These are phyloP conservation scores for Eugnorisma glareosa DNA, from an alignment of 2,888 invertebrate genomes.

Conservation along the genomic window DNA sequence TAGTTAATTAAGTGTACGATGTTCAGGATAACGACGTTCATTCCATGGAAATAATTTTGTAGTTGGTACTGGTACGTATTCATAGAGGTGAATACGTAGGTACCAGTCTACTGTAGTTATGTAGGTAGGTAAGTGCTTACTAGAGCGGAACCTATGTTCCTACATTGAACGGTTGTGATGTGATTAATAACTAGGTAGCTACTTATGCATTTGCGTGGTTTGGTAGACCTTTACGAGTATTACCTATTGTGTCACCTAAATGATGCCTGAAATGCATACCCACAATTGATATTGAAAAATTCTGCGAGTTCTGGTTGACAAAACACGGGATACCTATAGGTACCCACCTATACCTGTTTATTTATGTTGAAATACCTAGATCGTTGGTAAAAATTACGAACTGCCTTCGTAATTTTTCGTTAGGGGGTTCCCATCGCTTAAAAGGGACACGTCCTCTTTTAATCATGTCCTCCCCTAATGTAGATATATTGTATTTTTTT, in stretches of 20 bases:
- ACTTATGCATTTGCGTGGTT: not conserved
- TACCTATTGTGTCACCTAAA: constrained; percentile 2
- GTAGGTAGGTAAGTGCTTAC: constrained; percentile 9
- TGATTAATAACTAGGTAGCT: not conserved
- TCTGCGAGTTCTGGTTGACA: not conserved
- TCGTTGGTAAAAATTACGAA: not conserved
- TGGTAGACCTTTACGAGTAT: not conserved
- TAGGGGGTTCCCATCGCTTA: too few relatives aligned
- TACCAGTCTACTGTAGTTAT: constrained; percentile 1
- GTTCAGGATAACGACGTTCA: constrained; percentile 1
- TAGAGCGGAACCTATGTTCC: constrained; percentile 42
- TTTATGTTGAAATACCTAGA: not conserved
- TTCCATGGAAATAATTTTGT: constrained; percentile 8
- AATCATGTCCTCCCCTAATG: too few relatives aligned
- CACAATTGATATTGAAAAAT: not conserved
- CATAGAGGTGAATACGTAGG: too few relatives aligned
- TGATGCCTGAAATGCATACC: not conserved
- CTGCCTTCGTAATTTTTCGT: not conserved
- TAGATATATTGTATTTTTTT: too few relatives aligned
- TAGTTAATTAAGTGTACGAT: constrained; percentile 33
- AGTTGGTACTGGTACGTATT: too few relatives aligned
- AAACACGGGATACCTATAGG: not conserved
- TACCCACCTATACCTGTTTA: not conserved
- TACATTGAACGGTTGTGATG: not conserved
- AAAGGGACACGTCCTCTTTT: too few relatives aligned